Evolutionary conservation across 2,888 invertebrate genomes (phyloP).

Genomic region (Drosophila nr. perissopoda): DNA sequence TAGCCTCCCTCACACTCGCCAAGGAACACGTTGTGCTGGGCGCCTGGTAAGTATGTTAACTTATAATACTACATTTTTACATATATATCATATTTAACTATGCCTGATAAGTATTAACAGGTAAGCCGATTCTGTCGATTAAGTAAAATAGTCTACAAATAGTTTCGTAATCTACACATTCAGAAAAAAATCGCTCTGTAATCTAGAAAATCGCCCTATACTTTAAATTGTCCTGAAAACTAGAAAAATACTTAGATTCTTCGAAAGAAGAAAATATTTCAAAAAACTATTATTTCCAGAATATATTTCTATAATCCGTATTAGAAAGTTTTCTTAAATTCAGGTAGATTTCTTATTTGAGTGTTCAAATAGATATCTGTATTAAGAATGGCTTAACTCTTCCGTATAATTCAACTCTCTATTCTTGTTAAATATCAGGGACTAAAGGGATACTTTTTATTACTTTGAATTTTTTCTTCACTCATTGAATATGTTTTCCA

Average conservation of each 20-base stretch:
- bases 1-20: constrained; percentile 27
- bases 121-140: neutral
- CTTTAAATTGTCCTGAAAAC: too few relatives aligned
- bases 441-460: neutral
- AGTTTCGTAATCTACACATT: neutral
- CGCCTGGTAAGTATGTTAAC: constrained; percentile 21
- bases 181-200: too few relatives aligned
- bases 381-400: neutral
- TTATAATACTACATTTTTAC: neutral
- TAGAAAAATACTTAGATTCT: too few relatives aligned
- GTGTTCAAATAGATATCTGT: neutral
- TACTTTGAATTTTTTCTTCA: neutral
- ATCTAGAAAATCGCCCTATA: too few relatives aligned
- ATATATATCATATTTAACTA: neutral
- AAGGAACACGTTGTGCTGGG: constrained; percentile 14
- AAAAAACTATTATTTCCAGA: too few relatives aligned
- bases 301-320: too few relatives aligned
- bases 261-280: too few relatives aligned
- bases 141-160: neutral
- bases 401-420: neutral
- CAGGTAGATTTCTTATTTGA: neutral
- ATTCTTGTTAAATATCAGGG: neutral
- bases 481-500: constrained; percentile 2
- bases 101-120: neutral
- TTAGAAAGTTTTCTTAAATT: too few relatives aligned